Evolutionary conservation across 2,113 vertebrate genomes (phyloP), one percentile per base, ranked within the genome.

Genomic region (Macrotis lagotis): DNA sequence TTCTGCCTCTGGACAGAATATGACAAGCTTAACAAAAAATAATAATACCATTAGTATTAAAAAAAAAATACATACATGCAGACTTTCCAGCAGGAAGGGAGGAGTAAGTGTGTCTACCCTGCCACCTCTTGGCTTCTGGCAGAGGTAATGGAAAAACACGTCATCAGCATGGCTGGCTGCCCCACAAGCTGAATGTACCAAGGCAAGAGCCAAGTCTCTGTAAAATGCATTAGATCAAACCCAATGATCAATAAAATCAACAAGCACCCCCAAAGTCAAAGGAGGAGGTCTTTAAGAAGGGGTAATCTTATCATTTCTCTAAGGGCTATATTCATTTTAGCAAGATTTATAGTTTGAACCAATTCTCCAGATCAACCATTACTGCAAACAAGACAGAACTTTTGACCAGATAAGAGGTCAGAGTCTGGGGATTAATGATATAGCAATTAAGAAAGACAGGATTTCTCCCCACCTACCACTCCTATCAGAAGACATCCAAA

Each of bases 171-270:
- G 90, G 89, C 97, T 96, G 93, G 48, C 22, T 93, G 94, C 92
- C 93, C 94, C 93, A 25, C 88, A 91, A 91, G 97, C 95, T 91
- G 92, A 98, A 97, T 59, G 83, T 96, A 44, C 91, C 7, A 66
- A 31, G 88, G 4, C 51, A 55, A 91, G 94, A 95, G 97, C 96
- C 98, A 98, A 96, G 95, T 96, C 93, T 97, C 96, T 97, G 96
- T 91, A 92, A 97, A 98, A 98, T 52, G 66, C 94, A 98, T 97
- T 89, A 97, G 96, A 97, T 96, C 95, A 97, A 97, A 97, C 91
- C 90, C 96, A 96, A 94, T 98, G 97, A 98, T 98, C 97, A 98
- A 97, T 97, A 98, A 98, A 98, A 98, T 98, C 96, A 98, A 91
- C 97, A 96, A 44, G 97, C 93, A 5, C 51, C 94, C 89, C 92